A percentile compares a stretch with the other conserved stretches of the same genome.
Conservation (phyloP, 2,113 vertebrate species). For the Cygnus atratus region DNA sequence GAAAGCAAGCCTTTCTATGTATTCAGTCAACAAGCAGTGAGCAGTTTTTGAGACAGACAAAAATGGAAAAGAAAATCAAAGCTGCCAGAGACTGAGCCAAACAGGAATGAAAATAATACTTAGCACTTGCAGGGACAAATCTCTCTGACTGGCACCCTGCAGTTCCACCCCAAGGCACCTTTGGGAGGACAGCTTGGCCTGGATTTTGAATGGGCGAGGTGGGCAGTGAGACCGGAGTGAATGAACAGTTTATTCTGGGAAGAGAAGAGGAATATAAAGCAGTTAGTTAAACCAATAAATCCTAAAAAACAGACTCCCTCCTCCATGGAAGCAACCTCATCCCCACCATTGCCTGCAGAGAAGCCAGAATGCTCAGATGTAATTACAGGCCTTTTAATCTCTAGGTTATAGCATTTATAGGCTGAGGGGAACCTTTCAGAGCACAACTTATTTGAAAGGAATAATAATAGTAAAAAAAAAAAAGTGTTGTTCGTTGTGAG, state of each 20-base stretch:
- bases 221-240: background rate
- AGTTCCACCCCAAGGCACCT: background rate
- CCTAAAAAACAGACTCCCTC: background rate
- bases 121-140: background rate
- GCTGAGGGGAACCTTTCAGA: background rate
- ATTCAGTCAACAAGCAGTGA: background rate
- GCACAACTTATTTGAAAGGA: background rate
- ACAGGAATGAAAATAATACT: background rate
- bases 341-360: background rate
- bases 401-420: background rate
- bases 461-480: background rate
- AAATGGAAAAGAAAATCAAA: conserved; percentile 5
- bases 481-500: background rate
- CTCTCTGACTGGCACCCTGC: background rate
- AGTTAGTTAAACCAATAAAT: conserved; percentile 1
- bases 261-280: background rate
- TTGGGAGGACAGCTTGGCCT: background rate
- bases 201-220: background rate
- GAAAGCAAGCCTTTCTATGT: background rate
- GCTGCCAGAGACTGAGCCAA: background rate
- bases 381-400: background rate
- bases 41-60: background rate
- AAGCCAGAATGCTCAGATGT: background rate
- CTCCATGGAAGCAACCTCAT: background rate
- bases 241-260: background rate